Evolutionary conservation across 2,888 invertebrate species (phyloP).

Genomic region (Marronus borbonicus): DNA sequence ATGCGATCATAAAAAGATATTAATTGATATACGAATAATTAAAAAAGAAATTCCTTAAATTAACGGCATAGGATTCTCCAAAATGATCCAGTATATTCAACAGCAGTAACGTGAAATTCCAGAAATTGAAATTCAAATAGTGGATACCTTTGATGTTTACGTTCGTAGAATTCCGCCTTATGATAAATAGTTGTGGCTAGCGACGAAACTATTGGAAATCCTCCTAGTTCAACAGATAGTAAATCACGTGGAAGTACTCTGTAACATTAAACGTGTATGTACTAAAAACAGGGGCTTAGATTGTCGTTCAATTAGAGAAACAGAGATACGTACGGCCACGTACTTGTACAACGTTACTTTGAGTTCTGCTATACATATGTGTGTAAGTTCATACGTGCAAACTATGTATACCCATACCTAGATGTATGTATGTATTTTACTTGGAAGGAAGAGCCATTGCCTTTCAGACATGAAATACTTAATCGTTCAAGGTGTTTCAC

Average conservation of each 20-base stretch:
- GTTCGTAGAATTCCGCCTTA: constrained; percentile 18
- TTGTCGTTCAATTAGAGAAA: not conserved
- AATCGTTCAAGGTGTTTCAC: too few relatives aligned
- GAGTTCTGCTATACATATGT: not conserved
- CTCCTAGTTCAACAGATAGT: constrained; percentile 15
- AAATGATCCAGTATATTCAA: too few relatives aligned
- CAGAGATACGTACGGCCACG: not conserved
- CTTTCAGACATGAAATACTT: too few relatives aligned
- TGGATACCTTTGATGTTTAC: constrained; percentile 28
- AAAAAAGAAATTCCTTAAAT: too few relatives aligned
- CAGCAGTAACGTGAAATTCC: constrained; percentile 11
- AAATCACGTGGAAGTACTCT: constrained; percentile 10
- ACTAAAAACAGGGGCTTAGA: not conserved
- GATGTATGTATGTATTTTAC: too few relatives aligned
- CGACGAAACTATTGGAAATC: constrained; percentile 32
- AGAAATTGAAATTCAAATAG: constrained; percentile 32
- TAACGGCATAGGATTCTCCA: too few relatives aligned
- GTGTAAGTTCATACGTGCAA: too few relatives aligned
- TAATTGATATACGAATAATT: too few relatives aligned
- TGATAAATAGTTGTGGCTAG: constrained; percentile 21
- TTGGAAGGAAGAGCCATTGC: too few relatives aligned
- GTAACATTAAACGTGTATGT: not conserved
- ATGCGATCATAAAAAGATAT: too few relatives aligned
- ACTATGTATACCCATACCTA: too few relatives aligned
- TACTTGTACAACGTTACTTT: not conserved